Base-by-base conservation (phyloP, 2,113 vertebrate genomes). In the Gallinago undulata region DNA sequence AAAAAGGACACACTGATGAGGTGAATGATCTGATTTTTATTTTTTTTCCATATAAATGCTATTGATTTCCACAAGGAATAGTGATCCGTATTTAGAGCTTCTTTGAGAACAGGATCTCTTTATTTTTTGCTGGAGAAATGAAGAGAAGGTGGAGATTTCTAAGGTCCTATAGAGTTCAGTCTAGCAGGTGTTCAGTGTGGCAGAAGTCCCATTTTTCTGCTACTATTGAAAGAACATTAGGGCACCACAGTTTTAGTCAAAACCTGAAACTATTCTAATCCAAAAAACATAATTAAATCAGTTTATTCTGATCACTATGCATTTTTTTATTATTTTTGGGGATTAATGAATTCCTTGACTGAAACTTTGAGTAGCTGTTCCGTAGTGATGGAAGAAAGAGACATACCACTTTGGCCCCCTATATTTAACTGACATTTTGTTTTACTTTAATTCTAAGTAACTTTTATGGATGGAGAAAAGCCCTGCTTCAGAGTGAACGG, bases 51-150 rank as follows among this genome's bases (percentile, higher is more conserved):
- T 48, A 27, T 31, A 66, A 59, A 64, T 45, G 8, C 3, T 53
- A 39, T 6, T 13, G 13, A 41, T 51, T 56, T 69, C 19, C 47
- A 19, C 31, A 66, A 64, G 4, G 10, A 56, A 37, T 73, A 39
- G 53, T 64, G 59, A 55, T n/a, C 7, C 6, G 4, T 59, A 37
- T 75, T 87, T 79, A n/a, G 11, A 74, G 22, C 5, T 60, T 10
- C 39, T 56, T 72, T 33, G 31, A 43, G 33, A 87, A 83, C 4
- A 13, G 6, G 7, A 81, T 22, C 1, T 1, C 48, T 31, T 60
- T 23, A 43, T 12, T 5, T 1, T 17, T 6, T 0, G 2, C 22
- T 21, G 7, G 2, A n/a, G 19, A 66, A 79, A 35, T 45, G 7
- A 7, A 17, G 24, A 15, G 11, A 82, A 74, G 41, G 12, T 59